phyloP scores from a whole-genome alignment of 2,797 vertebrate species.

The Acomys russatus region DNA sequence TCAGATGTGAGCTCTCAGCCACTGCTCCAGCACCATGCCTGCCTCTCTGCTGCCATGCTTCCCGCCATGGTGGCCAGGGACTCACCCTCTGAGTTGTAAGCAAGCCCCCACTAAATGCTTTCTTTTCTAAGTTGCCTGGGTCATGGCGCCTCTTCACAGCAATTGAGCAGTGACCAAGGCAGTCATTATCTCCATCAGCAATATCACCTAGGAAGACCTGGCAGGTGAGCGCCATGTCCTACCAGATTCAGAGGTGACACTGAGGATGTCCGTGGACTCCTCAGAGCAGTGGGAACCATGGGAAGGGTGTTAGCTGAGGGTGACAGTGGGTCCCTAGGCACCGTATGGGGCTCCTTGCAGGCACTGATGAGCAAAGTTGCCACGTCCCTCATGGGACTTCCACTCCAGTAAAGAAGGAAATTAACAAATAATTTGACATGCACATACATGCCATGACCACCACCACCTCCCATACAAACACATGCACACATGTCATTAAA shows the following conservation, averaged over 20 bases:
- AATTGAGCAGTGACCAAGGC: no score
- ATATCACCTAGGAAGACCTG: not conserved
- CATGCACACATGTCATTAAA: not conserved
- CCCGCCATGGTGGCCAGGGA: no score
- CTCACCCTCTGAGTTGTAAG: not conserved
- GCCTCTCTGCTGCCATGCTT: no score
- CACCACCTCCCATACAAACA: not conserved
- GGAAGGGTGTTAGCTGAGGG: no score
- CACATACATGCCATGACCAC: not conserved
- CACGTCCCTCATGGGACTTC: not conserved
- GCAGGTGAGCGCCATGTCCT: fast-evolving
- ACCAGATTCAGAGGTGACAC: fast-evolving
- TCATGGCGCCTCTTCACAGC: not conserved
- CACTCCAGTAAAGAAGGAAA: not conserved
- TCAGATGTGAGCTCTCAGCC: not conserved
- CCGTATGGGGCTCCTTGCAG: not conserved
- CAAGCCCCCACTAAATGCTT: no score
- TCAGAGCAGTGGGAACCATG: not conserved
- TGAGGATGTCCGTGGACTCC: not conserved
- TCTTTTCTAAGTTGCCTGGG: not conserved
- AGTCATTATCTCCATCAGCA: not conserved
- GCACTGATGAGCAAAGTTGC: not conserved
- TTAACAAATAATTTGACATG: not conserved
- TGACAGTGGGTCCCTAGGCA: not conserved
- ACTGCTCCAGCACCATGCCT: not conserved